Conservation (phyloP, 2,888 invertebrate genomes). For the Euspilapteryx auroguttella region DNA sequence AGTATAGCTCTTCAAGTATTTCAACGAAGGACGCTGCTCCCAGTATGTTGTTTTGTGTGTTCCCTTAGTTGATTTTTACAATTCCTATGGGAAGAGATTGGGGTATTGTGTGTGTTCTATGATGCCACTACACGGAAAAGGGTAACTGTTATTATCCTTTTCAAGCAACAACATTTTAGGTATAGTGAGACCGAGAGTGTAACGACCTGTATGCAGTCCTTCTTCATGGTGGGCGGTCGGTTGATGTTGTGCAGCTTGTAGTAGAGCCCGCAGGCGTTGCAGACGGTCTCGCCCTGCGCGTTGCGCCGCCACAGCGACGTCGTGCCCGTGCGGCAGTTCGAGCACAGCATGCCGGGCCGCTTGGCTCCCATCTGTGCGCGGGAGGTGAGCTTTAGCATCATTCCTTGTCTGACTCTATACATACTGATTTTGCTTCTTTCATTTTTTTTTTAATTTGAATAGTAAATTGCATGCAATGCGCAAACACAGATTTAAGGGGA, state of each 20-base stretch:
- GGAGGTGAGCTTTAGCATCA: not conserved
- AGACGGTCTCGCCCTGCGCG: conserved; percentile 91
- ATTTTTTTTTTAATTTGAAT: too few relatives aligned
- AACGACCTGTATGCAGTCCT: conserved; percentile 50
- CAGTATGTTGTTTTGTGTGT: too few relatives aligned
- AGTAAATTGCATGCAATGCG: too few relatives aligned
- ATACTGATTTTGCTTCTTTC: too few relatives aligned
- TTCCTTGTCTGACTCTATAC: too few relatives aligned
- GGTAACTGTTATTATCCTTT: not conserved
- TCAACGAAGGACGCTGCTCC: too few relatives aligned
- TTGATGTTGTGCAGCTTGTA: conserved; percentile 91
- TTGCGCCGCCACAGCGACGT: conserved; percentile 81
- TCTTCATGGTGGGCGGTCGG: conserved; percentile 85
- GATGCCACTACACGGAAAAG: too few relatives aligned
- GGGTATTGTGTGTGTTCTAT: too few relatives aligned
- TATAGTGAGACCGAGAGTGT: not conserved
- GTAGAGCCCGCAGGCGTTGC: conserved; percentile 98
- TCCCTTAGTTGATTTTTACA: not conserved
- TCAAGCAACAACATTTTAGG: too few relatives aligned
- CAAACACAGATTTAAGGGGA: too few relatives aligned
- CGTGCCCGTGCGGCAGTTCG: conserved; percentile 86
- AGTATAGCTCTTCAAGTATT: too few relatives aligned
- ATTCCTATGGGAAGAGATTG: not conserved
- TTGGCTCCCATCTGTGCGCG: conserved; percentile 63
- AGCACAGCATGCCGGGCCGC: conserved; percentile 80